Base-by-base conservation (phyloP, 2,888 invertebrate species). In the Allygus modestus region DNA sequence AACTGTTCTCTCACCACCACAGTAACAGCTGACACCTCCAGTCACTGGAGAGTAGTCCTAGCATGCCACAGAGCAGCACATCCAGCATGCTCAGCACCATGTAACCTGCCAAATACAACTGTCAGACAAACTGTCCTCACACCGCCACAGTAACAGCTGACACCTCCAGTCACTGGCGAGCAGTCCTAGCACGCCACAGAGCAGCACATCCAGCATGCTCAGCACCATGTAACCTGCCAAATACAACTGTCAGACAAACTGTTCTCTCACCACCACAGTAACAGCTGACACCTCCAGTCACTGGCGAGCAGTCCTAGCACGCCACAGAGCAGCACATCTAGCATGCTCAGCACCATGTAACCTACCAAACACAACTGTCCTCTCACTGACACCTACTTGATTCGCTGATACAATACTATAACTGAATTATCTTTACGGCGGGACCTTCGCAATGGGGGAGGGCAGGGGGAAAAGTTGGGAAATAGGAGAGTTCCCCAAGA, bases 181-280 rank as follows among this genome's bases (percentile, higher is more conserved):
- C 12, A 84, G 37, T n/a, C 77, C 71, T 54, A 84, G 37, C 26
- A 84, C 81, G 71, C 71, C 84, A 54, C 84, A 84, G 33, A 81
- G 71, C 17, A 84, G 26, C 26, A 84, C 23, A 43, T 77, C 81
- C 37, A 81, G 58, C 54, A 77, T 69, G 31, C 81, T 84, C 9
- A 84, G 81, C 5, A 84, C 51, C 71, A 84, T 84, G 41, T 81
- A 84, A 23, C 84, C 84, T 84, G 71, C 46, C 46, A 46, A 46
- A 46, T 12, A 46, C 46, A 9, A 46, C 12, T 11, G 37, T 7
- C 37, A 37, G 37, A 11, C 11, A 37, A 37, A 37, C 11, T 37
- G 37, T 37, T 37, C 37, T 11, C 37, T 82, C 17, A 84, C 71
- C n/a, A n/a, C n/a, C n/a, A n/a, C n/a, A n/a, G n/a, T n/a, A n/a